Conservation (phyloP, 2,113 vertebrate genomes). For the Larimichthys crocea region DNA sequence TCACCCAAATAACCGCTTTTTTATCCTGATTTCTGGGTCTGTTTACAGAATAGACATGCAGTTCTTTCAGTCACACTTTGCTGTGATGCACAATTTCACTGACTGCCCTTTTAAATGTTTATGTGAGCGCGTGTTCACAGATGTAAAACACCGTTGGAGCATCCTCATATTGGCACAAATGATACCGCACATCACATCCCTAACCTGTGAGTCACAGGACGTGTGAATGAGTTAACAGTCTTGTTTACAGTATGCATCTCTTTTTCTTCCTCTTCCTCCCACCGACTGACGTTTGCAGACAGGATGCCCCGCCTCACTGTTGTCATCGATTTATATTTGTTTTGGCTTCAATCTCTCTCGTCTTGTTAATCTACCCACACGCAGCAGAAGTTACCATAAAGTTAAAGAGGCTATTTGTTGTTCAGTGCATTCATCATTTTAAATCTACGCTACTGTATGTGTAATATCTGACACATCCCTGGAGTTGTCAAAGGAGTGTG, state of each 20-base stretch:
- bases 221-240: slow-evolving; percentile 34
- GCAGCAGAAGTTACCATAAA: neutral
- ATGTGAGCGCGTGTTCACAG: neutral
- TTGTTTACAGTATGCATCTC: slow-evolving; percentile 33
- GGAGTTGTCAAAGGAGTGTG: neutral
- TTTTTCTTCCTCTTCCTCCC: slow-evolving; percentile 31
- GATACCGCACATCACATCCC: neutral
- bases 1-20: neutral
- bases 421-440: neutral
- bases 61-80: neutral
- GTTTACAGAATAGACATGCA: neutral
- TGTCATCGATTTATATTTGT: slow-evolving; percentile 36
- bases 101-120: neutral
- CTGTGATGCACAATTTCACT: neutral
- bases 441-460: neutral
- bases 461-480: neutral
- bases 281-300: slow-evolving; percentile 29
- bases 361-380: slow-evolving; percentile 38
- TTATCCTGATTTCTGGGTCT: neutral
- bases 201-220: slow-evolving; percentile 29
- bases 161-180: slow-evolving; percentile 25
- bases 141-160: neutral
- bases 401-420: neutral
- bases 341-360: slow-evolving; percentile 35
- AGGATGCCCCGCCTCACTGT: slow-evolving; percentile 12